Conservation (phyloP, 2,113 vertebrate species). For the Tachysurus vachellii region DNA sequence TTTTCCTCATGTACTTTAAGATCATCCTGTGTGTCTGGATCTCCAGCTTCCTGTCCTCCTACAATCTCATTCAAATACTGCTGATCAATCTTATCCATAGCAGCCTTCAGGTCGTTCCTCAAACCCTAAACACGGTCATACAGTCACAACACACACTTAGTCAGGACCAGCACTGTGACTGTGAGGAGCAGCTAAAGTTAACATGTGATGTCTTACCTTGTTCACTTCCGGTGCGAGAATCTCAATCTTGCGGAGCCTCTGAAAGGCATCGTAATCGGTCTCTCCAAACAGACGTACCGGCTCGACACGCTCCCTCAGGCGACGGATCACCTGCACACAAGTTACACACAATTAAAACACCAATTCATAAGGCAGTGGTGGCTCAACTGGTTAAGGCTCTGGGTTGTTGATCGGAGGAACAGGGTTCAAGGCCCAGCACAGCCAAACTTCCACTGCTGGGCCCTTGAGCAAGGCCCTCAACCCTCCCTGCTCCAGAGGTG, state of each 20-base stretch:
- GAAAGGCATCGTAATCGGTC: constrained; percentile 95
- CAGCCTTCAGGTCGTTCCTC: constrained; percentile 95
- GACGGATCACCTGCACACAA: constrained; percentile 85
- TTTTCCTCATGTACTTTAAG: constrained; percentile 97
- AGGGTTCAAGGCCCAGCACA: too few relatives aligned
- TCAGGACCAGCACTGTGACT: not conserved
- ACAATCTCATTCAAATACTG: constrained; percentile 97
- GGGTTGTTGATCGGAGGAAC: too few relatives aligned
- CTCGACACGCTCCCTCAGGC: constrained; percentile 91
- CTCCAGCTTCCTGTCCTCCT: constrained; percentile 86
- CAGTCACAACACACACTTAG: not conserved
- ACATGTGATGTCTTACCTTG: constrained; percentile 76
- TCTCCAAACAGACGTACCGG: constrained; percentile 90
- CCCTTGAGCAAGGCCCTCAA: too few relatives aligned
- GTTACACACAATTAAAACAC: constrained; percentile 9
- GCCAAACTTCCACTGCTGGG: too few relatives aligned
- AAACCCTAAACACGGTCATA: constrained; percentile 77
- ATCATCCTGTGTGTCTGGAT: constrained; percentile 90
- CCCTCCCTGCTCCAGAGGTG: too few relatives aligned
- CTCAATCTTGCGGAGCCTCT: constrained; percentile 95
- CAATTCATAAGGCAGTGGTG: too few relatives aligned
- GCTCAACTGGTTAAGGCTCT: too few relatives aligned
- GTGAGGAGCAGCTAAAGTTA: not conserved
- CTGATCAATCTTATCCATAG: constrained; percentile 97
- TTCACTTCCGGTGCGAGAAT: constrained; percentile 98